Evolutionary conservation across 2,113 vertebrate genomes (phyloP).

Genomic region (Hippocampus zosterae): DNA sequence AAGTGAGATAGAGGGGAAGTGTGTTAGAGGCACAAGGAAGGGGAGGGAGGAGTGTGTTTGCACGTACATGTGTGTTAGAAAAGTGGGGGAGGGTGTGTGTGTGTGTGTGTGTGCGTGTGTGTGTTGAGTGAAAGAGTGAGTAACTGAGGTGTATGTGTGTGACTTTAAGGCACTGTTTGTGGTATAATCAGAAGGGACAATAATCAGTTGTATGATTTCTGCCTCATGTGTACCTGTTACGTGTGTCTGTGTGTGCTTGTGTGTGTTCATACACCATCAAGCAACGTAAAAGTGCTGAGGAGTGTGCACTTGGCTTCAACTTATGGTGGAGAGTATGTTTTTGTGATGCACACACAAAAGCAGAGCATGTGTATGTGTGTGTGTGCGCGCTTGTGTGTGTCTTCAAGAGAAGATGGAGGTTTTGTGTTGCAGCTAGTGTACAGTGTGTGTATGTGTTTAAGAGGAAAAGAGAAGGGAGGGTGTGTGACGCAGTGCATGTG

Average conservation of each 20-base stretch:
- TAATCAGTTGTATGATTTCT: background rate
- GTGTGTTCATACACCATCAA: background rate
- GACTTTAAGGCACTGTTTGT: conserved; percentile 25
- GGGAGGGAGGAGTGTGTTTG: conserved; percentile 12
- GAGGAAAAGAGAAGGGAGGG: conserved; percentile 53
- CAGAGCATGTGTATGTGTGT: conserved; percentile 14
- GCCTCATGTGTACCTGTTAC: background rate
- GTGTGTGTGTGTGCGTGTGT: conserved; percentile 15
- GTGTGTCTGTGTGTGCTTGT: no score
- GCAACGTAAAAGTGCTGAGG: background rate
- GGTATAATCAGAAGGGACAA: background rate
- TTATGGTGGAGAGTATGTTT: background rate
- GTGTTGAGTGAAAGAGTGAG: no score
- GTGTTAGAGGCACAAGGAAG: conserved; percentile 2
- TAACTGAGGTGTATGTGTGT: conserved; percentile 17
- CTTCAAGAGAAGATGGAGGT: conserved; percentile 40
- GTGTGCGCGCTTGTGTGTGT: conserved; percentile 13
- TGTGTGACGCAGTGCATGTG: conserved; percentile 45
- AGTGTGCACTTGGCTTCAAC: background rate
- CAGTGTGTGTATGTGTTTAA: conserved; percentile 46
- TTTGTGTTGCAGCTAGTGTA: conserved; percentile 50
- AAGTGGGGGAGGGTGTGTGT: conserved; percentile 2
- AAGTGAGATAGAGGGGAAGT: conserved; percentile 5
- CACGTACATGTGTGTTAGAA: conserved; percentile 4
- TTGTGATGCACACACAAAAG: background rate